A percentile compares a stretch with the other conserved stretches of the same genome.
Conservation (phyloP, 2,113 vertebrate genomes). For the Myotis yumanensis region DNA sequence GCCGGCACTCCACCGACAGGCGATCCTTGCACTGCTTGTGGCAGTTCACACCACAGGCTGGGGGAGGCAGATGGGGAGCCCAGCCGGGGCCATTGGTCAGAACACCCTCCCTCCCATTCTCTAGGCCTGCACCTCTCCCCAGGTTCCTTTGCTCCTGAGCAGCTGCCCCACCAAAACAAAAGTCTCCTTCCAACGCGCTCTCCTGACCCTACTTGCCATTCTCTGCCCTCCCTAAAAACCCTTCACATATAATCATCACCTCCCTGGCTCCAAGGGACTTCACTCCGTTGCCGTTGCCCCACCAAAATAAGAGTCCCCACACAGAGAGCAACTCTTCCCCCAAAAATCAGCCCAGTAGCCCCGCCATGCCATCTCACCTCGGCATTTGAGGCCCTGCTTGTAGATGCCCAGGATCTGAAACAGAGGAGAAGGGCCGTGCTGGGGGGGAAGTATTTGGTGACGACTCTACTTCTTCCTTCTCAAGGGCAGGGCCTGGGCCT, state of each 20-base stretch:
- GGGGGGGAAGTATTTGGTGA: background rate
- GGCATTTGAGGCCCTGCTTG: slow-evolving; percentile 94
- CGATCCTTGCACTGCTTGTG: slow-evolving; percentile 90
- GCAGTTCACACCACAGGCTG: slow-evolving; percentile 89
- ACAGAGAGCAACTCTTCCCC: background rate
- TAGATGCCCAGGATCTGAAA: slow-evolving; percentile 93
- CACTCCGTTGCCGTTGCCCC: background rate
- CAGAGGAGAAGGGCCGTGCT: slow-evolving; percentile 12
- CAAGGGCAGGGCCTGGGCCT: background rate
- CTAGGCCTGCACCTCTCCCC: background rate
- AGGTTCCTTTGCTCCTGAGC: background rate
- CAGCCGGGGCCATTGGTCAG: background rate
- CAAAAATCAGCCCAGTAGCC: background rate
- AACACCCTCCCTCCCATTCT: background rate
- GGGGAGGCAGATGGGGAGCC: background rate
- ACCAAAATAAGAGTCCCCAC: background rate
- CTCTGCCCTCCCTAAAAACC: background rate
- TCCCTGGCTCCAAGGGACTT: background rate
- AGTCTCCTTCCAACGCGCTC: background rate
- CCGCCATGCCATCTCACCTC: slow-evolving; percentile 85
- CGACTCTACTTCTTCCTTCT: background rate
- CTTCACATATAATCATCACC: background rate
- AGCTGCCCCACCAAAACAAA: slow-evolving; percentile 18
- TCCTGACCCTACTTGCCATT: background rate
- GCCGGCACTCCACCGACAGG: slow-evolving; percentile 90